Base-by-base conservation (phyloP, 1,140 invertebrate genomes). In the Gerris buenoi region DNA sequence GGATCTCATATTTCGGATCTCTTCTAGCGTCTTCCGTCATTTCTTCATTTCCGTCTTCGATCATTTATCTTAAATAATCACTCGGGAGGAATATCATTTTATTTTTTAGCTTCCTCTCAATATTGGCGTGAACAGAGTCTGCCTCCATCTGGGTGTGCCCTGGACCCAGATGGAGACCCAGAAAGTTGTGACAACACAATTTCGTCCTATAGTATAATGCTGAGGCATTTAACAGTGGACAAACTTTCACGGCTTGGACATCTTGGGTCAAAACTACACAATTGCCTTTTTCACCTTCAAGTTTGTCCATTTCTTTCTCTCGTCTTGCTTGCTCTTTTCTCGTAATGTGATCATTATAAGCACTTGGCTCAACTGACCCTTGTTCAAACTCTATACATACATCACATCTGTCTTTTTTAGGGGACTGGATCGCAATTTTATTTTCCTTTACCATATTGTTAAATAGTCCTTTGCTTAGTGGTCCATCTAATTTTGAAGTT, bases 151-250 rank as follows among this genome's bases (percentile, higher is more conserved):
- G 76, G 23, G 76, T 78, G 65, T 79, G 77, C 5, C 77, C 77
- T 29, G 70, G 71, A 69, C 75, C 74, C 18, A 79, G 68, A n/a
- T n/a, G n/a, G n/a, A n/a, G n/a, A n/a, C n/a, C n/a, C n/a, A n/a
- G n/a, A n/a, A n/a, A n/a, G n/a, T n/a, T n/a, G n/a, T 80, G 77
- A 23, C 73, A 65, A 18, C 70, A 58, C 25, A 79, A 68, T 70
- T 79, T 80, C 13, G 72, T 76, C 72, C 78, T 79, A 70, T 75
- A 80, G 71, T 80, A 80, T 29, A 78, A 57, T 56, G 73, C 73
- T 71, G 76, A 61, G 62, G 74, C 73, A 71, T 75, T 73, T 29
- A 79, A 29, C 67, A 65, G 66, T 65, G 77, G 77, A 57, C 67
- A 71, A 28, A 77, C 63, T 70, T 77, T 75, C 23, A 79, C 76